Base-by-base conservation (phyloP, 1,140 invertebrate species). In the Listronotus oregonensis region DNA sequence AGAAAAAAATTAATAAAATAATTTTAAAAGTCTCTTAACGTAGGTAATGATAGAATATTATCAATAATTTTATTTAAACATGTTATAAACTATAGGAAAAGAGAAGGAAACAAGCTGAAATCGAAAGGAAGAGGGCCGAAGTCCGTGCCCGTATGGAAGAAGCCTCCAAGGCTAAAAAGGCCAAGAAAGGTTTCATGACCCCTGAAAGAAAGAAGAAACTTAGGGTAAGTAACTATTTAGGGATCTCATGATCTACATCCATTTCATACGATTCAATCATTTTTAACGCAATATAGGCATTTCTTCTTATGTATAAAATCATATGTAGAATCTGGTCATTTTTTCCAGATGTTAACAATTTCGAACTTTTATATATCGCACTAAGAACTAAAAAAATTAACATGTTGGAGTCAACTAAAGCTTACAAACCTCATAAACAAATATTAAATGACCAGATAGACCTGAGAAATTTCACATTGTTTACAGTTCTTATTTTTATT, bases 151-250 rank as follows among this genome's bases (percentile, higher is more conserved):
- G 95, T 78, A 93, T 97, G 84, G 94, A 96, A 82, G 94, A 95
- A 81, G 92, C 92, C 80, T 94, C 94, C 80, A 94, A 93, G 80
- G 92, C 92, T 80, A 96, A 96, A 83, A 95, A 95, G 85, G 92
- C 92, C 79, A 96, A 96, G 88, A 96, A 96, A 83, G 94, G 94
- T 90, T 97, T 97, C 90, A 96, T 97, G 95, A 97, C 94, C 78
- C 95, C 95, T 71, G 94, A 96, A 83, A 94, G 95, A 81, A 97
- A 97, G 90, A 96, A 96, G 92, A 97, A 97, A 82, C 92, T 97
- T 79, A 91, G 95, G 87, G 93, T 95, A 80, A 85, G 89, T 87
- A 60, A n/a, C 11, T 12, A 9, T 14, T 54, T 12, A 40, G 4
- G 5, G 5, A 27, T 27, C 21, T 27, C n/a, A n/a, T 17, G 17